Evolutionary conservation across 2,113 vertebrate genomes (phyloP).

Genomic region (Athene cunicularia): DNA sequence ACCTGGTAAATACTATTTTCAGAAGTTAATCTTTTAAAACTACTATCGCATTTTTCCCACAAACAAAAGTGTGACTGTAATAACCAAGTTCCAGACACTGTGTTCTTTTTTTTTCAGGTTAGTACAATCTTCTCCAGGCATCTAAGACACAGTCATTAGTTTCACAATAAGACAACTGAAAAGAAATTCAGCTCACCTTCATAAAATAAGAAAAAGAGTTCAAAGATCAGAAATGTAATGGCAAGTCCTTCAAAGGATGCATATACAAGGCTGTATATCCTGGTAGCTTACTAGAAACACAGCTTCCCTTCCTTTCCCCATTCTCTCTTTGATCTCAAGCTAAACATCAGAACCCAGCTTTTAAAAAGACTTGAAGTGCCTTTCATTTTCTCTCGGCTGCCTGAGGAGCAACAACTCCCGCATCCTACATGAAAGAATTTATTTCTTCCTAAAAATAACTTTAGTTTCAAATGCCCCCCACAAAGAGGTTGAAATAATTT

Average conservation of each 20-base stretch:
- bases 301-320: slow-evolving; percentile 35
- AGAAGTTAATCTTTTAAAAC: slow-evolving; percentile 35
- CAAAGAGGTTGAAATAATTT: slow-evolving; percentile 77
- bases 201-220: slow-evolving; percentile 63
- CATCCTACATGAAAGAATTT: slow-evolving; percentile 71
- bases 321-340: slow-evolving; percentile 76
- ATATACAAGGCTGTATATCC: not conserved
- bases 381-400: slow-evolving; percentile 76
- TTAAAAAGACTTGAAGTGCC: slow-evolving; percentile 74
- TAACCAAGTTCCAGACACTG: not conserved
- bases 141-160: slow-evolving; percentile 51
- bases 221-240: slow-evolving; percentile 70
- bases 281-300: slow-evolving; percentile 30
- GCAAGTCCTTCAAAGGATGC: slow-evolving; percentile 65
- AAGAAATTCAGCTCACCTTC: slow-evolving; percentile 34
- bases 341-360: slow-evolving; percentile 77
- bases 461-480: slow-evolving; percentile 71
- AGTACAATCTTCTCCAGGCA: not conserved
- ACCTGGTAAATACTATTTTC: not conserved
- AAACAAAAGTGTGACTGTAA: not conserved
- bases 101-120: not conserved
- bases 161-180: slow-evolving; percentile 36
- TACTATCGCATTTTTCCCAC: not conserved
- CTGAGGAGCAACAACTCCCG: slow-evolving; percentile 69
- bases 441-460: slow-evolving; percentile 78